Conservation (phyloP, 2,113 vertebrate genomes). For the Microtus montanus region DNA sequence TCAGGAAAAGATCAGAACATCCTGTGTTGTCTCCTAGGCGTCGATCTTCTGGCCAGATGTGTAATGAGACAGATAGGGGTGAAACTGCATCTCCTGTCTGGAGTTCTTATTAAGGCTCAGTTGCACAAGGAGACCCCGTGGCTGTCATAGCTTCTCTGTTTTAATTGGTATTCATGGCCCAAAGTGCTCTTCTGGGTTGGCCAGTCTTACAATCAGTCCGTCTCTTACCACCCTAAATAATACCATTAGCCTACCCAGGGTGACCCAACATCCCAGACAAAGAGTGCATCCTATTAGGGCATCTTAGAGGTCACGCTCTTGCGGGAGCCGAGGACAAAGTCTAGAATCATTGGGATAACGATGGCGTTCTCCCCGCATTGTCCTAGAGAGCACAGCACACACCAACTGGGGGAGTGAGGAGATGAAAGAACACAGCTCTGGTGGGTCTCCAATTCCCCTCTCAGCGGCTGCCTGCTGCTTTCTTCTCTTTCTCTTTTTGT, state of each 20-base stretch:
- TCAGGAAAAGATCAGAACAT: fast-evolving
- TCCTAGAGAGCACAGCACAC: too few relatives aligned
- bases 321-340: not conserved
- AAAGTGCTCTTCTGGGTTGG: not conserved
- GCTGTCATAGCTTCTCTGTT: not conserved
- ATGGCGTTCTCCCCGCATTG: not conserved
- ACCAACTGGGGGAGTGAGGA: not conserved
- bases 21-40: fast-evolving
- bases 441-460: not conserved
- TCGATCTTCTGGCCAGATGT: not conserved
- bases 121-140: fast-evolving
- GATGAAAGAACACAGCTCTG: too few relatives aligned
- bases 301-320: not conserved
- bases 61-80: not conserved
- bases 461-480: not conserved
- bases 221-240: too few relatives aligned
- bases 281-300: not conserved
- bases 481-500: not conserved
- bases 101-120: fast-evolving
- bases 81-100: not conserved
- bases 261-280: not conserved
- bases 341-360: not conserved
- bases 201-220: fast-evolving
- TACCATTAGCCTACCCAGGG: too few relatives aligned
- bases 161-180: not conserved